Conservation (phyloP, 2,888 invertebrate genomes). For the Philhelius pedissequus region DNA sequence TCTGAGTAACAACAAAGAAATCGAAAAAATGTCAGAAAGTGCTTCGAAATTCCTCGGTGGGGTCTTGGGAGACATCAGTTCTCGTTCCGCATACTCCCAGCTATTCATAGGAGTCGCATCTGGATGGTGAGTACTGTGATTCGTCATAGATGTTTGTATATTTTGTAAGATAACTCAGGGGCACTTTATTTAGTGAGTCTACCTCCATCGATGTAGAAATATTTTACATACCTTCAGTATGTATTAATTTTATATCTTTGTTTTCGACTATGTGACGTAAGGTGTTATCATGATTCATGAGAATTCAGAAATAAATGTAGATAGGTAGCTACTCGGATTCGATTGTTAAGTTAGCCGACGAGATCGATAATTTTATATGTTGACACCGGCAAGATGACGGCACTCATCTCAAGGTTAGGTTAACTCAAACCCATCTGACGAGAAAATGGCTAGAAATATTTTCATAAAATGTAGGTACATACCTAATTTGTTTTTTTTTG, state of each 20-base stretch:
- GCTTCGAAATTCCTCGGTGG: slow-evolving; percentile 87
- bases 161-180: slow-evolving; percentile 37
- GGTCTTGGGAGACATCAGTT: slow-evolving; percentile 89
- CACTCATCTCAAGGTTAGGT: neutral
- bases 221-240: neutral
- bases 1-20: slow-evolving; percentile 79
- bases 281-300: neutral
- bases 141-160: neutral
- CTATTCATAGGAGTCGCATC: slow-evolving; percentile 90
- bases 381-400: slow-evolving; percentile 39
- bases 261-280: neutral
- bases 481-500: neutral
- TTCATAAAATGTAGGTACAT: too few species aligned
- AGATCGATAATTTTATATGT: neutral
- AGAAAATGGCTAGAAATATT: neutral
- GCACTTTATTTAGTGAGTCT: neutral
- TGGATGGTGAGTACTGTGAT: slow-evolving; percentile 86
- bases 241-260: slow-evolving; percentile 14
- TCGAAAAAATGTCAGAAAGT: slow-evolving; percentile 83
- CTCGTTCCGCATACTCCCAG: slow-evolving; percentile 92
- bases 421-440: neutral
- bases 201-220: neutral
- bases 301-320: slow-evolving; percentile 31
- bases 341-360: neutral
- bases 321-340: too few species aligned